Percentiles rank a stretch among this genome's conserved stretches.
Evolutionary conservation across 2,888 invertebrate genomes (phyloP).

Genomic region (Ptilodon capucinus): DNA sequence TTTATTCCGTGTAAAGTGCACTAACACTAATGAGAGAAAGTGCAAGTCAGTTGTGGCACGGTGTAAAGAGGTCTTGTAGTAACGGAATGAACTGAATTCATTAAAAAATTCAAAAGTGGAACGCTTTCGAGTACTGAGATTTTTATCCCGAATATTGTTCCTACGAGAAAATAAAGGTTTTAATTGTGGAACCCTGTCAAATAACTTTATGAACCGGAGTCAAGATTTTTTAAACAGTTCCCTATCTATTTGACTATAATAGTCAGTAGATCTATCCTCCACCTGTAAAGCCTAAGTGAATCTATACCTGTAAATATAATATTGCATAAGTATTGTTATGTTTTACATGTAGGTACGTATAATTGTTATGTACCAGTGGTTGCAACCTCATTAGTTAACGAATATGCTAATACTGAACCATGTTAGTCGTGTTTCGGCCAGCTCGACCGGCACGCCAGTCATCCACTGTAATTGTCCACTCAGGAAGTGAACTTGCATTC

Average conservation of each 20-base stretch:
- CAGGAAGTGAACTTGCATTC: conserved; percentile 74
- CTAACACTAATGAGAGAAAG: conserved; percentile 21
- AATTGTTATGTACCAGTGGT: conserved; percentile 16
- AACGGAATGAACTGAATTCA: conserved; percentile 18
- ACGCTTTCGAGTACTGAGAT: conserved; percentile 1
- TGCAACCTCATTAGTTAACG: conserved; percentile 39
- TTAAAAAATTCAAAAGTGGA: conserved; percentile 4
- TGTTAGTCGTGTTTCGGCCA: conserved; percentile 44
- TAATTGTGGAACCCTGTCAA: not conserved
- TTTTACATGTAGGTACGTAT: not conserved
- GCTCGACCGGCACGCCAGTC: conserved; percentile 40
- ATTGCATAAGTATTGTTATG: not conserved
- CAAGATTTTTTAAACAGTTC: not conserved
- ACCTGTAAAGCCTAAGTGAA: too few relatives aligned
- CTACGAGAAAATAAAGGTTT: not conserved
- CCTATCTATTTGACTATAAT: too few relatives aligned
- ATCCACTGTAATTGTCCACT: conserved; percentile 68
- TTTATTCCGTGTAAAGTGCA: conserved; percentile 8
- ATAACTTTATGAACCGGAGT: not conserved
- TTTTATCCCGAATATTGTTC: conserved; percentile 1
- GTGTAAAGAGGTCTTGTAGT: not conserved
- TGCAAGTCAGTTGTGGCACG: conserved; percentile 3
- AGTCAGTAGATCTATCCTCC: too few relatives aligned
- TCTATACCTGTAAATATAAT: too few relatives aligned
- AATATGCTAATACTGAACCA: conserved; percentile 38